A percentile compares a stretch with the other conserved stretches of the same genome.
Evolutionary conservation across 2,888 invertebrate species (phyloP).

Genomic region (Globia sparganii): DNA sequence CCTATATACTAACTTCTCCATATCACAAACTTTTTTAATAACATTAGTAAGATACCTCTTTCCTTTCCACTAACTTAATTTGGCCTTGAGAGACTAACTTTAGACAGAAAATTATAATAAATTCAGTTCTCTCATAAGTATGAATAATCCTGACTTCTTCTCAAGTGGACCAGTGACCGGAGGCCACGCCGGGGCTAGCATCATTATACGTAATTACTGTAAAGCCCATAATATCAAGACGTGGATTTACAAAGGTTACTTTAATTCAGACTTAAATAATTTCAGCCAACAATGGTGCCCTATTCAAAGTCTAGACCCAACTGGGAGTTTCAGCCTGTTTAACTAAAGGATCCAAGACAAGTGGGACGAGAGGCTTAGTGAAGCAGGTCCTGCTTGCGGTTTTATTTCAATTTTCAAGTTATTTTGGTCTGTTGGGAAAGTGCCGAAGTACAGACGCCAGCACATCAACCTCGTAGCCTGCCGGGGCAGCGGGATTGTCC

Average conservation of each 20-base stretch:
- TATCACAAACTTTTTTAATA: slow-evolving; percentile 45
- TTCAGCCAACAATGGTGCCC: slow-evolving; percentile 44
- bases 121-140: background rate
- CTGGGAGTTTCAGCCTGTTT: slow-evolving; percentile 46
- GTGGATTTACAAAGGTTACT: slow-evolving; percentile 41
- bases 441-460: too few species aligned
- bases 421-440: slow-evolving; percentile 15
- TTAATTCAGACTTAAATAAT: slow-evolving; percentile 53
- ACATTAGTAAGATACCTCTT: slow-evolving; percentile 29
- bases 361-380: slow-evolving; percentile 46
- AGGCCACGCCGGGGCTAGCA: background rate
- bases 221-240: slow-evolving; percentile 28
- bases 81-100: slow-evolving; percentile 14
- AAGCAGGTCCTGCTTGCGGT: slow-evolving; percentile 4
- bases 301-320: slow-evolving; percentile 54
- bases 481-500: too few species aligned
- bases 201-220: slow-evolving; percentile 44
- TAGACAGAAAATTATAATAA: slow-evolving; percentile 24
- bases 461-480: too few species aligned
- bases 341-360: slow-evolving; percentile 42
- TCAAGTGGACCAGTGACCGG: background rate
- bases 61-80: slow-evolving; percentile 4
- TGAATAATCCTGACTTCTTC: background rate
- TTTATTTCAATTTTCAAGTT: slow-evolving; percentile 38
- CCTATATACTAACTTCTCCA: slow-evolving; percentile 9